These are phyloP conservation scores for Athalia rosae DNA, from an alignment of 2,888 invertebrate genomes.

Conservation along the genomic window DNA sequence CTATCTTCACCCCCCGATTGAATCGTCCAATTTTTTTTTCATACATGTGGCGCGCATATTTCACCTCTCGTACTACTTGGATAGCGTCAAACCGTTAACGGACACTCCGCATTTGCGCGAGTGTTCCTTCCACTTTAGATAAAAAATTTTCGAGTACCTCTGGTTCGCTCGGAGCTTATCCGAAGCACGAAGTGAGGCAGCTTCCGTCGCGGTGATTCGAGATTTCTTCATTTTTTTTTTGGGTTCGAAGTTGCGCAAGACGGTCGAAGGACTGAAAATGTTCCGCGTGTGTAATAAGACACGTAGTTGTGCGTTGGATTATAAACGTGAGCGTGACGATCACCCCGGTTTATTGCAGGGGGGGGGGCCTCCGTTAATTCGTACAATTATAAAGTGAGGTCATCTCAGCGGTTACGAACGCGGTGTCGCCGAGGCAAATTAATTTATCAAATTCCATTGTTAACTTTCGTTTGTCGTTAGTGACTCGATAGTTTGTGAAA, in stretches of 20 bases:
- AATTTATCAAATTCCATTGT: constrained; percentile 72
- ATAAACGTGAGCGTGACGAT: background rate
- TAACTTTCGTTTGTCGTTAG: constrained; percentile 15
- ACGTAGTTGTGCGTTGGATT: background rate
- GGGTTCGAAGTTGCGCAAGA: no score
- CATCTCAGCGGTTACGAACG: constrained; percentile 72
- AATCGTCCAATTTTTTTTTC: background rate
- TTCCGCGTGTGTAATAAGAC: background rate
- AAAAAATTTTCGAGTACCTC: background rate
- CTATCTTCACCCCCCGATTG: no score
- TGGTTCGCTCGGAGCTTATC: constrained; percentile 7
- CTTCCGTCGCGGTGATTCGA: constrained; percentile 1
- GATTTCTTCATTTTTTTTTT: background rate
- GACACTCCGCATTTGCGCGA: constrained; percentile 5
- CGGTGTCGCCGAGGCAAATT: constrained; percentile 72
- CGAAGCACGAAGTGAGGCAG: background rate
- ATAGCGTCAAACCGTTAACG: constrained; percentile 37
- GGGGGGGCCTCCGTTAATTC: constrained; percentile 30
- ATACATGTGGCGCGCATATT: background rate
- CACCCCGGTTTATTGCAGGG: constrained; percentile 12
- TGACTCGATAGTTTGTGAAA: constrained; percentile 5
- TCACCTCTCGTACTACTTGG: constrained; percentile 21
- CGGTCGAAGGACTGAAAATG: background rate
- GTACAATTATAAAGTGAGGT: constrained; percentile 73
- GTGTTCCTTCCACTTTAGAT: constrained; percentile 30